Evolutionary conservation across 2,797 vertebrate species (phyloP).

Genomic region (Sebastes steindachneri): DNA sequence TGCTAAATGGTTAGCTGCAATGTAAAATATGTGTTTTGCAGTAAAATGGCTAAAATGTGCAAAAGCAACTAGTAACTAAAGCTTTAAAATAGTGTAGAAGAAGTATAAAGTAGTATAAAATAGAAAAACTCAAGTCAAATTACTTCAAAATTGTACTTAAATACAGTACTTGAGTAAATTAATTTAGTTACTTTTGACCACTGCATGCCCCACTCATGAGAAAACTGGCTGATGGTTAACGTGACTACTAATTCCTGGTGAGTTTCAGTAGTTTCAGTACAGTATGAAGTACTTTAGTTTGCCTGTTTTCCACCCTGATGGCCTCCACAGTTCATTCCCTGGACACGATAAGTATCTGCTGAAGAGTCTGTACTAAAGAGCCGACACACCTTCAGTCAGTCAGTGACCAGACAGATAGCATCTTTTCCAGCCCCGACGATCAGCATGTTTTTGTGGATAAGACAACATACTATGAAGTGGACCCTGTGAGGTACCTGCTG

Average conservation of each 20-base stretch:
- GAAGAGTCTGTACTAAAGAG: conserved; percentile 17
- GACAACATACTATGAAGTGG: background rate
- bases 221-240: background rate
- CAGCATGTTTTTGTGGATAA: conserved; percentile 26
- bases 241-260: background rate
- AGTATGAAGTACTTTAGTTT: background rate
- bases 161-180: background rate
- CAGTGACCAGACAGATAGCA: background rate
- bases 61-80: background rate
- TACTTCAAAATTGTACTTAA: background rate
- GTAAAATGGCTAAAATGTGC: background rate
- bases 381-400: background rate
- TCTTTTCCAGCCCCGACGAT: conserved; percentile 21
- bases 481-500: conserved; percentile 9
- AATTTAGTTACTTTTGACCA: background rate
- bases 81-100: background rate
- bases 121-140: background rate
- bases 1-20: background rate
- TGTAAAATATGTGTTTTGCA: background rate
- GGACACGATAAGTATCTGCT: conserved; percentile 61
- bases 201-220: background rate
- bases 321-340: conserved; percentile 30
- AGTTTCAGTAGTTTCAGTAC: conserved; percentile 1
- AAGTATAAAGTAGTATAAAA: background rate
- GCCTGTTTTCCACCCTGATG: conserved; percentile 31